A percentile compares a stretch with the other conserved stretches of the same genome.
phyloP scores from a whole-genome alignment of 1,140 invertebrate species.

The Rhyacophila brunnea region DNA sequence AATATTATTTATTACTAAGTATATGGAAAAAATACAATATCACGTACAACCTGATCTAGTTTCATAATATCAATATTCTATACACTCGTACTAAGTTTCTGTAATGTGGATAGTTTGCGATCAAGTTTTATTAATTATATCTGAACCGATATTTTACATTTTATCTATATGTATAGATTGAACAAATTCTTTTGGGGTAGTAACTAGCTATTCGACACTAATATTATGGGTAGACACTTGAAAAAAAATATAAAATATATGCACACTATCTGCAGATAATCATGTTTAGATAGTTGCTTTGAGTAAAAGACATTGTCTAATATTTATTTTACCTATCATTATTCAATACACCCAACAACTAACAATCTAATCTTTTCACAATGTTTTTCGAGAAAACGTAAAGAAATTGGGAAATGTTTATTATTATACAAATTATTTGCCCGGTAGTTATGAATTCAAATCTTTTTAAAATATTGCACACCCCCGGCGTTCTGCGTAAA shows the following conservation, averaged over 20 bases:
- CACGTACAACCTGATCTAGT: no score
- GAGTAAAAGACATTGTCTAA: constrained; percentile 5
- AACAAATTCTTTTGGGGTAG: no score
- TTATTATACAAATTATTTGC: no score
- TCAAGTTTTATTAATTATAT: background rate
- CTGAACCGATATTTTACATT: no score
- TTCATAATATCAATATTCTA: background rate
- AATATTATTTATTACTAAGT: no score
- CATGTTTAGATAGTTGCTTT: background rate
- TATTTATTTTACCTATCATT: background rate
- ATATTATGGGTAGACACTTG: background rate
- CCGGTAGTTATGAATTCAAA: no score
- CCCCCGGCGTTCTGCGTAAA: no score
- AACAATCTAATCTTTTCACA: background rate
- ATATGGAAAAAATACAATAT: no score
- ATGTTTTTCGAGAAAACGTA: background rate
- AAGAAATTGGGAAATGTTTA: background rate
- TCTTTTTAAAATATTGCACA: no score
- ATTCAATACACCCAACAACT: constrained; percentile 1
- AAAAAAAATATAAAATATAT: background rate
- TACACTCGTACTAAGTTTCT: background rate
- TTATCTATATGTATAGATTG: no score
- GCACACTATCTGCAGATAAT: background rate
- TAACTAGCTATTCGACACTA: no score
- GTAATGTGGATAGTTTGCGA: background rate